Base-by-base conservation (phyloP, 2,113 vertebrate species). In the Haplochromis vanheusdeni region DNA sequence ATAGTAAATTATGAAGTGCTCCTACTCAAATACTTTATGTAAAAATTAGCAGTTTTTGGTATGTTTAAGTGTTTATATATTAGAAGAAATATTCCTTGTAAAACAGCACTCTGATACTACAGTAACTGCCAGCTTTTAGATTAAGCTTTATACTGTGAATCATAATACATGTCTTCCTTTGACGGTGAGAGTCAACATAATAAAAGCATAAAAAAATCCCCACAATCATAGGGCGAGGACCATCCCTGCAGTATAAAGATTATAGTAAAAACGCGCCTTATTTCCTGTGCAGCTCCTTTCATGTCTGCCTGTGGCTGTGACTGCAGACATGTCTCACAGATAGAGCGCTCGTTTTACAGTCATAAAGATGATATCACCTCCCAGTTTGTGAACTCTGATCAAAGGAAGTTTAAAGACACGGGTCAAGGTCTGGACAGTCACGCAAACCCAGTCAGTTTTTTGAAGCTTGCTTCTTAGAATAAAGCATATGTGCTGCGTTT, bases 361-460 rank as follows among this genome's bases (percentile, higher is more conserved):
- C 75, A 91, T 94, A 96, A 95, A 96, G 65, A 55, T 88, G 84
- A 91, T 86, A 89, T 89, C 85, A 84, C 81, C 58, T 28, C 54
- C 3, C 35, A 52, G 31, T 93, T 87, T 88, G 94, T 93, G 87
- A 85, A 19, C 86, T 80, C 31, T 87, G 87, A 91, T 86, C 85
- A 65, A 21, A 80, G 80, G 51, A 83, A 28, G 62, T 58, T 85
- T 28, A 58, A 6, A 56, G 55, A 55, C 23, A 23, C 2, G 16
- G 89, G 54, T 93, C 93, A 94, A 92, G 86, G 95, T 94, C 86
- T 89, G 87, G 47, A 26, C 17, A 28, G 17, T 80, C 12, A 6
- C 55, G 79, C 70, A 47, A 82, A 75, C 16, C 35, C 14, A 51
- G 10, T 8, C n/a, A 5, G 6, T 35, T 42, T 42, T 37, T 14